phyloP scores from a whole-genome alignment of 2,113 vertebrate genomes.

The Phainopepla nitens region DNA sequence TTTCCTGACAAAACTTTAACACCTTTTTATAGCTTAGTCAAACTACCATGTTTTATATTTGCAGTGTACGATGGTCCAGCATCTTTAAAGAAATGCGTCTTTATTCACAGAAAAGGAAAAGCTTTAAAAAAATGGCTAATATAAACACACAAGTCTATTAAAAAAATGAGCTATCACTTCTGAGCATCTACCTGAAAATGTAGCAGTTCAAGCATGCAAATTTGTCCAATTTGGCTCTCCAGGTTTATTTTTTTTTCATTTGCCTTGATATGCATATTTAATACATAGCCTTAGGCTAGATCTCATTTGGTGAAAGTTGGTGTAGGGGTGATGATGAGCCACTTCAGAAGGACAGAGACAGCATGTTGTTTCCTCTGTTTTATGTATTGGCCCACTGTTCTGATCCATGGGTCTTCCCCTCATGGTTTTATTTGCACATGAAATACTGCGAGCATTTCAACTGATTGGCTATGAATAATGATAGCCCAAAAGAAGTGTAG shows the following conservation, averaged over 20 bases:
- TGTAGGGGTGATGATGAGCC: conserved; percentile 87
- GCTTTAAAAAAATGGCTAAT: not conserved
- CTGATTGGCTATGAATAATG: conserved; percentile 79
- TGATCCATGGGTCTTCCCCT: conserved; percentile 75
- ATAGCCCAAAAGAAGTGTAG: conserved; percentile 74
- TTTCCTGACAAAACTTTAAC: conserved; percentile 49
- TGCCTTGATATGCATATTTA: conserved; percentile 99
- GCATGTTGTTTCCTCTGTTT: conserved; percentile 78
- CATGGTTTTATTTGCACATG: conserved; percentile 90
- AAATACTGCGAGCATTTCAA: conserved; percentile 78
- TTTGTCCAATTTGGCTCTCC: conserved; percentile 87
- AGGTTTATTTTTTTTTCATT: conserved; percentile 88
- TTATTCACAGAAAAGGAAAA: not conserved
- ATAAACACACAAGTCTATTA: not conserved
- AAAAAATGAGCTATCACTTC: conserved; percentile 38
- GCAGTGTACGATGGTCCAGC: not conserved
- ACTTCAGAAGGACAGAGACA: conserved; percentile 85
- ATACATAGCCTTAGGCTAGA: conserved; percentile 88
- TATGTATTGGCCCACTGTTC: conserved; percentile 80
- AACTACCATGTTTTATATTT: not conserved
- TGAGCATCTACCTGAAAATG: conserved; percentile 61
- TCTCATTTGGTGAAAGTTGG: conserved; percentile 91
- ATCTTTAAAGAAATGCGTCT: not conserved
- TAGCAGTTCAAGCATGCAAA: conserved; percentile 74
- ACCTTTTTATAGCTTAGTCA: not conserved